These are phyloP conservation scores for Oxyruncus cristatus DNA, from an alignment of 2,113 vertebrate genomes.

Conservation along the genomic window DNA sequence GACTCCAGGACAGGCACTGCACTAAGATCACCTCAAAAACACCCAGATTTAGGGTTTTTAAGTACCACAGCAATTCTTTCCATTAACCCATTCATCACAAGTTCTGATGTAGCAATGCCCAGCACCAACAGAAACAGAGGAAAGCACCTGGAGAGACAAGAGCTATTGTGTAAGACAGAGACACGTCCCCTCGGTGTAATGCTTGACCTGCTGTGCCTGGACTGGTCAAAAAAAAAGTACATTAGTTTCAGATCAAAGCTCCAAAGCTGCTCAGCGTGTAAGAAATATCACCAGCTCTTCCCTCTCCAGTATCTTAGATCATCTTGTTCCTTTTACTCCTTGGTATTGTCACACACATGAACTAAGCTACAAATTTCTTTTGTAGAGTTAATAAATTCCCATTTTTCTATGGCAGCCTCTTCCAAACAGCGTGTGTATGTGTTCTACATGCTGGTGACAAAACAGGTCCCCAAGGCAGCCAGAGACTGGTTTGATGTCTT, in stretches of 20 bases:
- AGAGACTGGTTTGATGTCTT: neutral
- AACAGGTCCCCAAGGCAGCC: neutral
- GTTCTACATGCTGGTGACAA: neutral
- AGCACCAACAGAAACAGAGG: neutral
- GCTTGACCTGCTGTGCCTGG: accelerated
- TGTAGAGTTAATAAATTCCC: neutral
- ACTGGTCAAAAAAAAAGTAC: accelerated
- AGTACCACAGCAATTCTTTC: accelerated
- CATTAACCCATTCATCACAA: neutral
- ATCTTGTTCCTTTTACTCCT: neutral
- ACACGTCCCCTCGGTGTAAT: accelerated
- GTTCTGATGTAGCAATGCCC: neutral
- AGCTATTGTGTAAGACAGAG: accelerated
- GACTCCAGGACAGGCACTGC: neutral
- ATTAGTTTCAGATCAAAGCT: neutral
- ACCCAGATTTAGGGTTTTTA: accelerated
- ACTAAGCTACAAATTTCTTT: neutral
- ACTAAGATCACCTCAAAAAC: accelerated
- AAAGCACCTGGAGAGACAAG: neutral
- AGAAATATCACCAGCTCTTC: neutral
- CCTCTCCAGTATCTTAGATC: accelerated
- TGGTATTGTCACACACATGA: neutral
- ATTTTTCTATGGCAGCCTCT: neutral
- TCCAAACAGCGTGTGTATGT: neutral
- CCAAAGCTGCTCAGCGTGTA: neutral